Evolutionary conservation across 2,888 invertebrate genomes (phyloP), one percentile per base, ranked within the genome.

Genomic region (Oligia strigilis): DNA sequence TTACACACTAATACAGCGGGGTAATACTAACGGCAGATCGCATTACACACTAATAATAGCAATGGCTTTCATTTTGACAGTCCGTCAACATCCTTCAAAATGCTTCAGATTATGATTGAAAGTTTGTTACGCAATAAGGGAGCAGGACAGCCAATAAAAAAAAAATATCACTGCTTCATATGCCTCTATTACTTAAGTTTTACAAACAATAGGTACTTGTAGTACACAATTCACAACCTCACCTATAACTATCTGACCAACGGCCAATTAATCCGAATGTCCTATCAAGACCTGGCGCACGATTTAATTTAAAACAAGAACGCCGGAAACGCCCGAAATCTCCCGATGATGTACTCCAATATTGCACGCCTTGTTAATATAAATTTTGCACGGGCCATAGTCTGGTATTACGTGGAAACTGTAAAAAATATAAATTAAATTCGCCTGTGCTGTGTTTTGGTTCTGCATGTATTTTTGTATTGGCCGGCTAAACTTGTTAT

Each of bases 271-370:
- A 75, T 67, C 64, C 64, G 14, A 77, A 76, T 78, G 78, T 77
- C 81, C 85, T 78, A 84, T 85, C 85, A 91, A 92, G 91, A 90
- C 93, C 92, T 90, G 88, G 84, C 90, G 88, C 84, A 89, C 95
- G 95, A 96, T 96, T 95, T 96, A 95, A 96, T 96, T 95, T 96
- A 94, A 92, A 93, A 93, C 92, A 94, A 93, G 93, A 90, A 89
- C 88, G 65, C 58, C 82, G 83, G 70, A 64, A 87, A 75, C 69
- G 65, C 64, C 81, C 90, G 89, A 92, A 92, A 91, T 90, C 91
- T 29, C 88, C 92, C 94, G 93, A 95, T 95, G 95, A 95, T 94
- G 93, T 93, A 93, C 92, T 93, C 80, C 92, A 86, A 91, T 91
- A 92, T 94, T 93, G 92, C 88, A 88, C 93, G 66, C 92, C 93